Percentiles rank a stretch among this genome's conserved stretches.
Conservation (phyloP, 2,113 vertebrate genomes). For the Glaucomys volans region DNA sequence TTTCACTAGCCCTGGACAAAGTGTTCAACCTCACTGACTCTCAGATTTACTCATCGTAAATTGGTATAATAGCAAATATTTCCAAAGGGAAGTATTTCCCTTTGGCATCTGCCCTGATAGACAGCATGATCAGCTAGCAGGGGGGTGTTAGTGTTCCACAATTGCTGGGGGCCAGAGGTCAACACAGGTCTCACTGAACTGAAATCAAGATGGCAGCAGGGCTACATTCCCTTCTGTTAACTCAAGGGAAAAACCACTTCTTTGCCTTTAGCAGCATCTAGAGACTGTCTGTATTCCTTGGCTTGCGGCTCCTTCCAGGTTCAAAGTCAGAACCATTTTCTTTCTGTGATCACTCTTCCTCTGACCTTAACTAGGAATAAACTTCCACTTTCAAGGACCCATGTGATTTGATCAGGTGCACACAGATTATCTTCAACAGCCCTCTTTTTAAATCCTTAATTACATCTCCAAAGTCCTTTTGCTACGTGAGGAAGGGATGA, state of each 20-base stretch:
- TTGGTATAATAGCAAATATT: background rate
- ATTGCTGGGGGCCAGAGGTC: background rate
- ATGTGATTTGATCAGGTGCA: rapidly evolving
- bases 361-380: background rate
- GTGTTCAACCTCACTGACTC: background rate
- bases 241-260: background rate
- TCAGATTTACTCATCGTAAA: background rate
- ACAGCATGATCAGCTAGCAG: rapidly evolving
- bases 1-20: rapidly evolving
- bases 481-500: rapidly evolving
- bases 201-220: background rate
- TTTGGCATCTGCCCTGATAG: background rate
- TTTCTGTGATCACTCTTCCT: background rate
- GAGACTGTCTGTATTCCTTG: background rate
- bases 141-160: rapidly evolving
- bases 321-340: rapidly evolving
- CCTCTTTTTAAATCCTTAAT: background rate
- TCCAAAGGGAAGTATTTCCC: rapidly evolving
- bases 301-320: background rate
- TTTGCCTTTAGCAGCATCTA: background rate
- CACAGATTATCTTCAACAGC: background rate
- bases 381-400: background rate
- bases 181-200: background rate
- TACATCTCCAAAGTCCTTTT: background rate
- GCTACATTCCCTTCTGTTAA: rapidly evolving